Percentiles rank a stretch among this genome's conserved stretches.
These are phyloP conservation scores for Tragelaphus oryx DNA, from an alignment of 2,797 vertebrate species.

Conservation along the genomic window DNA sequence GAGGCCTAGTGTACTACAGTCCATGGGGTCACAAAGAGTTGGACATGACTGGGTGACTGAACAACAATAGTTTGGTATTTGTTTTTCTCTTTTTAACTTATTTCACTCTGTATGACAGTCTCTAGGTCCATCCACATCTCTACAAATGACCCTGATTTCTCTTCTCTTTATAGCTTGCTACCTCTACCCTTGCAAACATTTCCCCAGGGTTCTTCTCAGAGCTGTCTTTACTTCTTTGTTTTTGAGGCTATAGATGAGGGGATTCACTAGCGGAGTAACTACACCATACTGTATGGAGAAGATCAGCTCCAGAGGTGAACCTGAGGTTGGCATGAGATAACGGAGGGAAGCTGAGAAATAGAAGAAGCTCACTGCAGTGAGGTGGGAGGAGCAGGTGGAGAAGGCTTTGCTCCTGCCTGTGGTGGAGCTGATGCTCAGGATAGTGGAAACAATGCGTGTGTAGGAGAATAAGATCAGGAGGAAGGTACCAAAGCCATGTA, in stretches of 20 bases:
- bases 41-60: background rate
- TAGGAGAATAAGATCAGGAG: slow-evolving; percentile 39
- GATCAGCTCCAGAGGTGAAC: background rate
- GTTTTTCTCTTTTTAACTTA: background rate
- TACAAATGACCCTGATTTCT: background rate
- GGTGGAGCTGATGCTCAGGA: background rate
- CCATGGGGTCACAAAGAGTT: background rate
- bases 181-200: background rate
- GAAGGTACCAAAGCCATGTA: slow-evolving; percentile 41
- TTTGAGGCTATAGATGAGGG: slow-evolving; percentile 29
- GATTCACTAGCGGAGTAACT: background rate
- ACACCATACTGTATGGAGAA: background rate
- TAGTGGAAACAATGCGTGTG: slow-evolving; percentile 31
- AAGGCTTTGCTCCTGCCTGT: background rate
- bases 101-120: background rate
- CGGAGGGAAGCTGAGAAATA: background rate
- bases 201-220: background rate
- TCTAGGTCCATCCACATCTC: background rate
- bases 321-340: background rate
- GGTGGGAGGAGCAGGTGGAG: background rate
- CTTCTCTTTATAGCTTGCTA: background rate
- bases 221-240: background rate
- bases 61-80: background rate
- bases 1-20: background rate
- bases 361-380: background rate